Conservation (phyloP, 2,113 vertebrate species). For the Entelurus aequoreus region DNA sequence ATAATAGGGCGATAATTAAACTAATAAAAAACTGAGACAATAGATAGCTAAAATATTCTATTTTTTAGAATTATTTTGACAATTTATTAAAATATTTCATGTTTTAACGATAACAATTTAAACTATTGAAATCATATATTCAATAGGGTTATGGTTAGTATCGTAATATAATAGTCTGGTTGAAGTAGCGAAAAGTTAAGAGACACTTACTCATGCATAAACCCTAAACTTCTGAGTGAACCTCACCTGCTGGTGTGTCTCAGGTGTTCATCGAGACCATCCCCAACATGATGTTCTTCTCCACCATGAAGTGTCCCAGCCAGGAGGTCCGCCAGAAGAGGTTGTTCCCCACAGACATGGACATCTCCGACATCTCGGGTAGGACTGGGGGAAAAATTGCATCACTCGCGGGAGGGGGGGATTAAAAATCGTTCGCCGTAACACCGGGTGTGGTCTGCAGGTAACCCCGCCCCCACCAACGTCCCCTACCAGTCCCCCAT, state of each 20-base stretch:
- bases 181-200: too few species aligned
- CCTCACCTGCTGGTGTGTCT: background rate
- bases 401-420: background rate
- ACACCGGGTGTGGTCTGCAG: constrained; percentile 49
- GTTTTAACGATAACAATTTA: too few species aligned
- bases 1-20: too few species aligned
- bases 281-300: constrained; percentile 98
- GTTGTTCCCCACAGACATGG: constrained; percentile 84
- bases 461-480: constrained; percentile 80
- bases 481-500: constrained; percentile 86
- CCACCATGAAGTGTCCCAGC: constrained; percentile 93
- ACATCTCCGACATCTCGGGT: constrained; percentile 97
- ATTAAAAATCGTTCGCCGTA: background rate
- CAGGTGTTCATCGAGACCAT: constrained; percentile 97
- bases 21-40: too few species aligned
- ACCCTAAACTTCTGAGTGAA: too few species aligned
- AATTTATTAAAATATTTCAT: too few species aligned
- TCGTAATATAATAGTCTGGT: too few species aligned
- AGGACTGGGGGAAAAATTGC: constrained; percentile 39
- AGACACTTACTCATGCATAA: too few species aligned
- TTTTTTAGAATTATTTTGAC: too few species aligned
- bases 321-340: constrained; percentile 83
- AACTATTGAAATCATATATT: too few species aligned
- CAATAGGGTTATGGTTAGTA: too few species aligned
- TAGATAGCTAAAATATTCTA: too few species aligned